Evolutionary conservation across 2,113 vertebrate genomes (phyloP).

Genomic region (Embiotoca jacksoni): DNA sequence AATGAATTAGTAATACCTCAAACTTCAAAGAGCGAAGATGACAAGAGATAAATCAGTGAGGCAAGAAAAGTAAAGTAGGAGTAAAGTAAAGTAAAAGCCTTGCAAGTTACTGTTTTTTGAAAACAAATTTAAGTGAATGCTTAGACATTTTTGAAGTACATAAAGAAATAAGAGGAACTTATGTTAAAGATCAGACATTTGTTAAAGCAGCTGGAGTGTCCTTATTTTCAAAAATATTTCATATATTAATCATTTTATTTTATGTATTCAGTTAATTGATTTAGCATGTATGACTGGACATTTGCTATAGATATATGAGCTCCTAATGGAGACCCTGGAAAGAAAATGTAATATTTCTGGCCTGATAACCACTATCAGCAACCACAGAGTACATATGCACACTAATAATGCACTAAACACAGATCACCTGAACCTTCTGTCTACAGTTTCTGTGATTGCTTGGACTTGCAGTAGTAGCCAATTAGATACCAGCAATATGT

Average conservation of each 20-base stretch:
- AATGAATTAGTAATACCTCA: neutral
- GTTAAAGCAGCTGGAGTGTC: too few relatives aligned
- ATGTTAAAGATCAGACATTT: too few relatives aligned
- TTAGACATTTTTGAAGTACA: neutral
- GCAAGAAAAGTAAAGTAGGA: neutral
- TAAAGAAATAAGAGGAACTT: too few relatives aligned
- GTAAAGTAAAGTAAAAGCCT: neutral
- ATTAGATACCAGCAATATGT: too few relatives aligned
- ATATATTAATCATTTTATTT: too few relatives aligned
- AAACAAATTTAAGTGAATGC: too few relatives aligned
- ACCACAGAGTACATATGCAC: neutral
- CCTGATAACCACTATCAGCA: neutral
- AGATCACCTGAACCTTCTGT: neutral
- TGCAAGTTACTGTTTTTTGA: neutral
- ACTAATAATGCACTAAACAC: neutral
- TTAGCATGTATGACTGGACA: neutral
- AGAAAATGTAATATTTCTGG: neutral
- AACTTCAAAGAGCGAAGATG: neutral
- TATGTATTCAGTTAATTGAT: neutral
- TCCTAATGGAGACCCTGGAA: neutral
- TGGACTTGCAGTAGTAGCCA: neutral
- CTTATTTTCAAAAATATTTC: too few relatives aligned
- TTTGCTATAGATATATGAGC: neutral
- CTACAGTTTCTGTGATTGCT: conserved; percentile 6
- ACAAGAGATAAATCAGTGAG: neutral